phyloP scores from a whole-genome alignment of 1,140 invertebrate species.

The Phymastichus coffea region DNA sequence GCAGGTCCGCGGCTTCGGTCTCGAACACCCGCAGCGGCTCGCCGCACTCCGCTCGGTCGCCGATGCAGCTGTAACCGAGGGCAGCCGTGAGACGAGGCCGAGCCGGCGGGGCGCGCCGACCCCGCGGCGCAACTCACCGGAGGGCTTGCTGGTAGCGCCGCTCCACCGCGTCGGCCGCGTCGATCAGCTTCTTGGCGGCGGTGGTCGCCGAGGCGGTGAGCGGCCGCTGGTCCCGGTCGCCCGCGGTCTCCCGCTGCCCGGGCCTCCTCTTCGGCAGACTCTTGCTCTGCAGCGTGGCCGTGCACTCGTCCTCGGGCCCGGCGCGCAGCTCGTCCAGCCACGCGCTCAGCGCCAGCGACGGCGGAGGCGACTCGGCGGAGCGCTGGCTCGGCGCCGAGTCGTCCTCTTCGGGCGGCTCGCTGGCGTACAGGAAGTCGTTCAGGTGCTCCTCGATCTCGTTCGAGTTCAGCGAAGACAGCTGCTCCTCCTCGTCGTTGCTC shows the following conservation, averaged over 20 bases:
- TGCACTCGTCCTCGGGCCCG: constrained; percentile 40
- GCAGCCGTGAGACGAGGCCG: not conserved
- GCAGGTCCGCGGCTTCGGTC: constrained; percentile 43
- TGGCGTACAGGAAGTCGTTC: constrained; percentile 45
- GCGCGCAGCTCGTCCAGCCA: not conserved
- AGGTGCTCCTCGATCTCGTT: constrained; percentile 31
- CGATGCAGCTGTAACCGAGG: constrained; percentile 1
- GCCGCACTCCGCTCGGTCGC: constrained; percentile 34
- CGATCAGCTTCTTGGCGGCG: constrained; percentile 47
- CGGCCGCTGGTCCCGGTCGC: constrained; percentile 30
- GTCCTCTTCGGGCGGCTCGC: constrained; percentile 42
- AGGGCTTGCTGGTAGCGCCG: constrained; percentile 35
- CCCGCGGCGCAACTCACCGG: constrained; percentile 34
- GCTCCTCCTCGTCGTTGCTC: no score
- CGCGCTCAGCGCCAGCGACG: not conserved
- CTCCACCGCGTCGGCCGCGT: constrained; percentile 43
- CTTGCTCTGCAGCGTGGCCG: constrained; percentile 44
- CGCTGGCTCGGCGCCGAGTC: constrained; percentile 1
- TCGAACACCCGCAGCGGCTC: constrained; percentile 44
- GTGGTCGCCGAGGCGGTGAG: constrained; percentile 46
- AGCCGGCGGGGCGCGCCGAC: not conserved
- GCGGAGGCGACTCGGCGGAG: not conserved
- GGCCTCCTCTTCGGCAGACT: constrained; percentile 32
- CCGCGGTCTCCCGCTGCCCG: not conserved
- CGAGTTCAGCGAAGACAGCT: no score